Evolutionary conservation across 2,888 invertebrate species (phyloP), one percentile per base, ranked within the genome.

Genomic region (Epinotia demarniana): DNA sequence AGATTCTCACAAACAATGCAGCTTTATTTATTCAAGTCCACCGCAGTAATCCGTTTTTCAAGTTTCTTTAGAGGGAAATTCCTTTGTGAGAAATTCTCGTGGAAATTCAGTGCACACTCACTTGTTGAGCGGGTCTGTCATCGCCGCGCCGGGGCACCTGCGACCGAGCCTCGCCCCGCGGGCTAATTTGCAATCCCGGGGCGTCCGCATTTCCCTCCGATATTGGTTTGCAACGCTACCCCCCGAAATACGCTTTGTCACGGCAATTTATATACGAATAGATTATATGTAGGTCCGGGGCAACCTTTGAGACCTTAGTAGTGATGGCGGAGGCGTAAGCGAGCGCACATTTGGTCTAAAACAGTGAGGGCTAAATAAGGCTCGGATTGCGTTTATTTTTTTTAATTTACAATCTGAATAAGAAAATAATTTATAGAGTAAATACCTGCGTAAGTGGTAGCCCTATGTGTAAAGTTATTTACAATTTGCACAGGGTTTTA

Each of bases 141-240:
- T 74, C 73, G 61, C 76, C 66, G 62, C 73, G 61, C 76, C 66
- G 62, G 55, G 58, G 78, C 77, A 49, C 70, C 74, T 74, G 78
- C 43, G 43, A 4, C 39, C 12, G 55, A 53, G 2, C 13, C 5
- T 55, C 78, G 53, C 79, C 71, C 80, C 79, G 76, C 63, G 78
- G 81, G 80, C 85, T 89, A 86, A 89, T 89, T 89, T 88, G 84
- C 87, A 86, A 88, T 87, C 84, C 87, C 85, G 83, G 81, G 78
- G 75, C 77, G 78, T 78, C 80, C 81, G 89, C 81, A 88, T 90
- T 90, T 80, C 78, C 78, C 83, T 81, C 79, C 79, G 79, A 80
- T 81, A 79, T 81, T 80, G 81, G 83, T 82, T 87, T 89, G 75
- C 75, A 79, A 77, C 74, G 53, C 67, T 43, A 9, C 23, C 18